Evolutionary conservation across 2,797 vertebrate species (phyloP).

Genomic region (Ceryle rudis): DNA sequence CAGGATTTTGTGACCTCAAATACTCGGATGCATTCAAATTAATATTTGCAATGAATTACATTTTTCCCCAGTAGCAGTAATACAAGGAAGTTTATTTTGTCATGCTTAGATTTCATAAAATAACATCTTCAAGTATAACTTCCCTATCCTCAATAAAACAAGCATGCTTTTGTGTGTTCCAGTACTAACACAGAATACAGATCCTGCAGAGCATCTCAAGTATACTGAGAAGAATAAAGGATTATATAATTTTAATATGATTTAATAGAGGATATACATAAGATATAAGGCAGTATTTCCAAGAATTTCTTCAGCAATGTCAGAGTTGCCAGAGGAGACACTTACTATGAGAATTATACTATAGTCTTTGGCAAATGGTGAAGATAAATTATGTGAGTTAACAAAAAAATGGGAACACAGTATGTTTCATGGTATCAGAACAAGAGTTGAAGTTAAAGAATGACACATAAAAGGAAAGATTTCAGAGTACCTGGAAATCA

Average conservation of each 20-base stretch:
- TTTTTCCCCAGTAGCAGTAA: slow-evolving; percentile 46
- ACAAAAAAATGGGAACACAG: neutral
- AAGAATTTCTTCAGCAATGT: neutral
- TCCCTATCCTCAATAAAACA: slow-evolving; percentile 55
- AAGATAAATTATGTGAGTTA: neutral
- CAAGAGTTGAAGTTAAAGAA: neutral
- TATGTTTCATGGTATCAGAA: neutral
- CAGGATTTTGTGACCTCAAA: neutral
- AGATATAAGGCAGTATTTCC: neutral
- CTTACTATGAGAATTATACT: neutral
- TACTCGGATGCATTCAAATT: neutral
- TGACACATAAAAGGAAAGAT: neutral
- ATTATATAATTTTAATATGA: neutral
- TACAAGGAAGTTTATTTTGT: slow-evolving; percentile 74
- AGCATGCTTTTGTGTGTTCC: slow-evolving; percentile 43
- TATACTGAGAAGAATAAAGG: neutral
- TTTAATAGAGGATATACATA: neutral
- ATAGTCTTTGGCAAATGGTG: neutral
- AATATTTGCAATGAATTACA: slow-evolving; percentile 40
- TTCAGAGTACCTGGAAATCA: neutral
- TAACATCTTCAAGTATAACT: slow-evolving; percentile 35
- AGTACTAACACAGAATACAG: neutral
- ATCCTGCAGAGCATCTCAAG: neutral
- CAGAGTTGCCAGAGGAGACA: neutral
- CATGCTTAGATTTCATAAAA: slow-evolving; percentile 60